Base-by-base conservation (phyloP, 2,888 invertebrate species). In the Macrophya annulata region DNA sequence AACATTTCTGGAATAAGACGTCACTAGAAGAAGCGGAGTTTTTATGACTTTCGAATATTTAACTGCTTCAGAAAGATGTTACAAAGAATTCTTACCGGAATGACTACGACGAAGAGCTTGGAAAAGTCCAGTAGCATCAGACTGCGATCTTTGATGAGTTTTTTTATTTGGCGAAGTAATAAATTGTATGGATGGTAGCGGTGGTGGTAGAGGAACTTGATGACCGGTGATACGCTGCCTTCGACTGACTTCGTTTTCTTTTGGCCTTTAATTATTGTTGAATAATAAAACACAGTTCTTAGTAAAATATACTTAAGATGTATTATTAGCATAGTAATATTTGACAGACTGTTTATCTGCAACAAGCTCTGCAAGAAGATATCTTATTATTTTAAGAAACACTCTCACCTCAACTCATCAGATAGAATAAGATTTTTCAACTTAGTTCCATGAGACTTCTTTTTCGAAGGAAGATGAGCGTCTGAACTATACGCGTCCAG, bases 401-500 rank as follows among this genome's bases (percentile, higher is more conserved):
- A 76, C 77, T 87, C 88, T 87, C 88, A 93, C 93, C 93, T 93
- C 84, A 96, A 93, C 91, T 96, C 96, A 90, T 97, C 97, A 77
- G 96, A 96, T 76, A 97, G 94, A 90, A 97, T 97, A 89, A 96
- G 94, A 92, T 96, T 96, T 92, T 96, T 96, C 89, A 97, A 94
- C 93, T 96, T 97, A 91, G 97, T 95, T 89, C 97, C 96, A 92
- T 96, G 96, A 68, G 96, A 96, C 93, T 96, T 96, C 93, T 96
- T 96, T 93, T 96, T 96, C 85, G 96, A 95, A 85, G 96, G 95
- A 87, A 95, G 93, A 87, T 95, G 94, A 85, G 95, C 95, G 92
- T 97, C 98, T 62, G 97, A 96, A 88, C 97, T 97, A 93, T 98
- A 99, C 37, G 99, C 99, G 90, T 99, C 98, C 92, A 99, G 94